Conservation (phyloP, 92 coral and sea anemone genomes). For the Actinostola sp. region DNA sequence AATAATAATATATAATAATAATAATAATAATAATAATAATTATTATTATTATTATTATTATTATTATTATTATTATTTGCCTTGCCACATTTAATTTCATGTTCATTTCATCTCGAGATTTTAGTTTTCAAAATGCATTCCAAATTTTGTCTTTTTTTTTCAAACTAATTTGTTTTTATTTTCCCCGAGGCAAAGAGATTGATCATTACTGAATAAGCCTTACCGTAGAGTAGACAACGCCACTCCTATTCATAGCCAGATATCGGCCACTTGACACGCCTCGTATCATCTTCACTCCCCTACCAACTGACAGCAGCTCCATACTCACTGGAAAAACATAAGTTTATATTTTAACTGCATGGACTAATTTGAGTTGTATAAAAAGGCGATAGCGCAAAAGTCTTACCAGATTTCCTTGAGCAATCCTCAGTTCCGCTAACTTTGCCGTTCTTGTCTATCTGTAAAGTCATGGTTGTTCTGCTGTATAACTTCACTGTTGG, state of each 20-base stretch:
- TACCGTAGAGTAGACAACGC: constrained; percentile 32
- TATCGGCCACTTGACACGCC: constrained; percentile 32
- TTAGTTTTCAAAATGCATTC: too few relatives aligned
- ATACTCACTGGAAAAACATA: not conserved
- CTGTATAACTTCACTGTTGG: constrained; percentile 2
- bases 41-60: too few relatives aligned
- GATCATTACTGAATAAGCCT: not conserved
- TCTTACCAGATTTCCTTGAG: constrained; percentile 8
- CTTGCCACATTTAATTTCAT: too few relatives aligned
- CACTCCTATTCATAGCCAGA: constrained; percentile 24
- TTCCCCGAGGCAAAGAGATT: not conserved
- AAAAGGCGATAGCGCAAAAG: not conserved
- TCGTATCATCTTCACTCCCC: constrained; percentile 19
- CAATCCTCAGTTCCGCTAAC: constrained; percentile 20
- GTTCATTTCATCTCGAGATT: too few relatives aligned
- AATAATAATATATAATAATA: too few relatives aligned
- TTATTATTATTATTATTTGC: too few relatives aligned
- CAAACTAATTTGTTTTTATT: too few relatives aligned
- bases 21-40: too few relatives aligned
- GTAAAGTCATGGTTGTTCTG: constrained; percentile 11
- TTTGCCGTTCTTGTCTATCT: constrained; percentile 20
- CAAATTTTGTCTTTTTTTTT: too few relatives aligned
- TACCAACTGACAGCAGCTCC: constrained; percentile 26
- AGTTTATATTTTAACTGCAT: not conserved
- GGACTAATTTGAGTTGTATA: not conserved